A percentile compares a stretch with the other conserved stretches of the same genome.
Conservation (phyloP, 2,888 invertebrate species). For the Drosophila formosana region DNA sequence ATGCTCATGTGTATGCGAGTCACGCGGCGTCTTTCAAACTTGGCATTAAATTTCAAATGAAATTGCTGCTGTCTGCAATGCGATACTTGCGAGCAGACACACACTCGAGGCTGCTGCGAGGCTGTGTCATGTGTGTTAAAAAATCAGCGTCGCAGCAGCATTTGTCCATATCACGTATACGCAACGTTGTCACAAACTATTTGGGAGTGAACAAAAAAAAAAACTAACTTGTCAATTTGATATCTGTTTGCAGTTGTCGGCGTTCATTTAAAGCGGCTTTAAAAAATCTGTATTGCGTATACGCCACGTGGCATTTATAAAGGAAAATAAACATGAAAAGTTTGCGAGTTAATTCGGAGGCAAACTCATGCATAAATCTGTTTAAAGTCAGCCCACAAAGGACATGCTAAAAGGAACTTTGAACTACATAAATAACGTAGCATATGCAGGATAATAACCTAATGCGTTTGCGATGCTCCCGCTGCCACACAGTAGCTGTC, state of each 20-base stretch:
- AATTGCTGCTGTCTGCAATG: conserved; percentile 79
- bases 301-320: background rate
- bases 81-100: conserved; percentile 23
- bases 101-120: background rate
- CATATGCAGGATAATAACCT: conserved; percentile 61
- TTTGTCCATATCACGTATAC: conserved; percentile 73
- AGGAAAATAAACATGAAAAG: conserved; percentile 3
- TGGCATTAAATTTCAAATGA: conserved; percentile 80
- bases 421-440: conserved; percentile 54
- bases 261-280: conserved; percentile 9
- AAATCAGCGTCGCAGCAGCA: conserved; percentile 20
- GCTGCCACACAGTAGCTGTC: conserved; percentile 62
- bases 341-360: conserved; percentile 2
- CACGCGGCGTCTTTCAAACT: conserved; percentile 75
- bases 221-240: conserved; percentile 67
- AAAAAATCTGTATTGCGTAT: conserved; percentile 10
- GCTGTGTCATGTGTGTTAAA: conserved; percentile 15
- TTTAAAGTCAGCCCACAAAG: conserved; percentile 25
- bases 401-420: conserved; percentile 22
- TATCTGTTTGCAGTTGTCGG: conserved; percentile 31
- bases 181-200: conserved; percentile 61
- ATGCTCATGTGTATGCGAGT: conserved; percentile 59
- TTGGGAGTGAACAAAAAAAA: background rate
- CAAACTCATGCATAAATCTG: conserved; percentile 32
- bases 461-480: conserved; percentile 28